Evolutionary conservation across 2,113 vertebrate species (phyloP), one percentile per base, ranked within the genome.

Genomic region (Lampris incognitus): DNA sequence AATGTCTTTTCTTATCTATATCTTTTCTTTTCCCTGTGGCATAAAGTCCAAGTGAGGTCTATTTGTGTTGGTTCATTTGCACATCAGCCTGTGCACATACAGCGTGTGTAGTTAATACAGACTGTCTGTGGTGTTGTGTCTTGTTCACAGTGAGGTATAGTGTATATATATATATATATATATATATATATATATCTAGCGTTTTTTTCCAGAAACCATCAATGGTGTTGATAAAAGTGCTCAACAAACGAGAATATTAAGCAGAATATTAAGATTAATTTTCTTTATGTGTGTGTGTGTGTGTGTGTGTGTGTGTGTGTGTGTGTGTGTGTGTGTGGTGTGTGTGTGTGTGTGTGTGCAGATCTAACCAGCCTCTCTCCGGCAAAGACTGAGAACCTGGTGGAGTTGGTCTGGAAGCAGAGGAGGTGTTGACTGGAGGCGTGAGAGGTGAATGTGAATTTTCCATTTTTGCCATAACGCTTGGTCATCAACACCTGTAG

Each of bases 341-440:
- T 11, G 9, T 38, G 24, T 40, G 11, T 59, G 44, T 46, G 63
- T 65, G 36, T 66, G 48, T 51, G 5, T 39, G 63, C 13, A 75
- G 66, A 49, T 93, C 96, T 91, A 86, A 98, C 97, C 95, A 98
- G 83, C 82, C 74, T 94, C 37, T 95, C 96, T 70, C 86, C 92
- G 68, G 93, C 94, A 55, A 94, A 95, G 4, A 95, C 93, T 1
- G 95, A 71, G 52, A 97, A 92, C 74, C 90, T 91, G 0, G 97
- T 97, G 5, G 94, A 97, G 84, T 98, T 98, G 74, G 96, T 97
- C 71, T 95, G 90, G 72, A 97, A 91, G 82, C 97, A 98, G 5
- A 99, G 91, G 44, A 85, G 76, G 71, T 98, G 95, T 42, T 95
- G 95, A 3, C 96, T 97, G 38, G 96, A 93, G 3, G 91, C 66